phyloP scores from a whole-genome alignment of 53 echinoderm and acorn worm genomes.

The Glandiceps talaboti region DNA sequence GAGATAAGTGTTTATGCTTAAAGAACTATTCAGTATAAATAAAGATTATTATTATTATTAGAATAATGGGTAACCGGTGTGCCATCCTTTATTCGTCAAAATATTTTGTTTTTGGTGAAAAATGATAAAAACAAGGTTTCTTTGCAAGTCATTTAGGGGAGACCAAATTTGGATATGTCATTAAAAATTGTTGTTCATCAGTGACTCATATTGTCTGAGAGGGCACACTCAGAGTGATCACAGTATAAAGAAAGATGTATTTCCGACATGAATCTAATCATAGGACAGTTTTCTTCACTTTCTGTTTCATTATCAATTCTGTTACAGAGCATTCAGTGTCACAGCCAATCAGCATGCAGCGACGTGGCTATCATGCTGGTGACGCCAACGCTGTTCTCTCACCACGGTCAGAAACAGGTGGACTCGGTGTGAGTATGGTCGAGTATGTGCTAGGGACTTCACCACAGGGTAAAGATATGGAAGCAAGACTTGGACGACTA shows the following conservation, averaged over 20 bases:
- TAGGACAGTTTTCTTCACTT: neutral
- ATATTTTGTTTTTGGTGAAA: no score
- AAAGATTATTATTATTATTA: no score
- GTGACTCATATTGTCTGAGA: no score
- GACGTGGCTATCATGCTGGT: conserved; percentile 71
- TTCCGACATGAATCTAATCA: neutral
- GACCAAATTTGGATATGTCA: no score
- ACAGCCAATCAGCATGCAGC: conserved; percentile 93
- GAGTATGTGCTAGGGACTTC: conserved; percentile 88
- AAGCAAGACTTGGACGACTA: conserved; percentile 58
- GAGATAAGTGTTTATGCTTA: no score
- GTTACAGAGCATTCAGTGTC: conserved; percentile 82
- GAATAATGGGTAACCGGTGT: no score
- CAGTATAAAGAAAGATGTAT: neutral
- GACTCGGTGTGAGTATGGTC: conserved; percentile 90
- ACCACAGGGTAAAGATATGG: conserved; percentile 78
- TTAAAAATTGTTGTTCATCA: no score
- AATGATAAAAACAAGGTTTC: no score
- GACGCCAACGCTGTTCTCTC: conserved; percentile 76
- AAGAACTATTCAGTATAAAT: no score
- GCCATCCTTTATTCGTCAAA: no score
- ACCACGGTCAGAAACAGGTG: conserved; percentile 94
- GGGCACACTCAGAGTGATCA: neutral
- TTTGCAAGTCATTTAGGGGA: no score
- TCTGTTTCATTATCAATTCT: no score